A percentile compares a stretch with the other conserved stretches of the same genome.
These are phyloP conservation scores for Gandaritis pyraliata DNA, from an alignment of 2,888 invertebrate genomes.

Conservation along the genomic window DNA sequence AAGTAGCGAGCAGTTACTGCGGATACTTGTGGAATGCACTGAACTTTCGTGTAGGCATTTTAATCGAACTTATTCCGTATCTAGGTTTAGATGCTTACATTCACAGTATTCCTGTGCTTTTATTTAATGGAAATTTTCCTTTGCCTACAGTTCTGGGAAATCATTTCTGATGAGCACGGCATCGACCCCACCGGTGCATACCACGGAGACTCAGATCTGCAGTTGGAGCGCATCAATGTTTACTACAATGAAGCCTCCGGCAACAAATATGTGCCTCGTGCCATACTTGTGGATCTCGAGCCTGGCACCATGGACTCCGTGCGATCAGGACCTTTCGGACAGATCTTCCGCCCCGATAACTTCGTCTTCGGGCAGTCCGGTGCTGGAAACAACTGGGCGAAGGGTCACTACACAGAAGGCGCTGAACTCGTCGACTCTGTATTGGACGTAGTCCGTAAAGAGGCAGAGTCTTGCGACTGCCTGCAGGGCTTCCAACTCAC, in stretches of 20 bases:
- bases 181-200: conserved; percentile 96
- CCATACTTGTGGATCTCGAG: conserved; percentile 76
- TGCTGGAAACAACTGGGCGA: conserved; percentile 86
- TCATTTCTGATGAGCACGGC: conserved; percentile 97
- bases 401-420: conserved; percentile 89
- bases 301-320: conserved; percentile 87
- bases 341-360: conserved; percentile 90
- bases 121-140: conserved; percentile 90
- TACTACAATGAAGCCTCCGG: conserved; percentile 96
- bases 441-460: conserved; percentile 92
- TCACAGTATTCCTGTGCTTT: conserved; percentile 43
- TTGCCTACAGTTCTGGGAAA: conserved; percentile 90
- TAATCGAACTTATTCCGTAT: conserved; percentile 61
- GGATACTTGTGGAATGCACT: conserved; percentile 53
- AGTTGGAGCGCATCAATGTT: conserved; percentile 97
- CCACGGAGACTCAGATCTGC: conserved; percentile 95
- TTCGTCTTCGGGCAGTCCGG: conserved; percentile 88
- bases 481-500: conserved; percentile 94
- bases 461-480: conserved; percentile 96
- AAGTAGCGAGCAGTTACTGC: conserved; percentile 63
- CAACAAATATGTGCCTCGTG: conserved; percentile 76
- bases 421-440: conserved; percentile 89
- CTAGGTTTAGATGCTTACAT: conserved; percentile 35
- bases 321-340: conserved; percentile 88
- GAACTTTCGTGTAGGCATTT: conserved; percentile 69